Base-by-base conservation (phyloP, 2,113 vertebrate species). In the Alethe diademata region DNA sequence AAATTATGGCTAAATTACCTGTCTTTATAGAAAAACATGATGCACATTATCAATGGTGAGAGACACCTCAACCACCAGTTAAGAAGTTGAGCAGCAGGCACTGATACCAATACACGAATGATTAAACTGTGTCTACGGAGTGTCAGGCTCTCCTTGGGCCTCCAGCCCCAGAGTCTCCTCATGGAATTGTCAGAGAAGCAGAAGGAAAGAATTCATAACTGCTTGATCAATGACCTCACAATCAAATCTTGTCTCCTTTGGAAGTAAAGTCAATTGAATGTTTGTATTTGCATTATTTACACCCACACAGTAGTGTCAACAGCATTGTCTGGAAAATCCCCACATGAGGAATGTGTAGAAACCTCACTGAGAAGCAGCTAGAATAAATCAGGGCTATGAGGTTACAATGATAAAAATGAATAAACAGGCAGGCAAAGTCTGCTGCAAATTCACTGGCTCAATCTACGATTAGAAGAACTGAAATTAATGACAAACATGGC, bases 261-360 rank as follows among this genome's bases (percentile, higher is more conserved):
- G 12, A 76, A 53, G 29, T 47, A 33, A 80, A 48, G 31, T 20
- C 28, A 73, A 38, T 0, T 10, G 58, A 14, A 54, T 10, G 31
- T 35, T 36, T 36, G 43, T 25, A 38, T 24, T 35, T 58, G 13
- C 17, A n/a, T 42, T 28, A 36, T 29, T 78, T 58, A 82, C 38
- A 67, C 0, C 3, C 40, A 31, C 11, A 33, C 8, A 72, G 24
- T 1, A 20, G 24, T 2, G 2, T n/a, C 12, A 64, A 79, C 12
- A 43, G 58, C 14, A 43, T 6, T 14, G 14, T 19, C 8, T 45
- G 35, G 38, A 31, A 91, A 71, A 40, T 5, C 8, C 6, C 24
- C 28, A 8, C 5, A 11, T 6, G 9, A 40, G 22, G 75, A 61
- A 53, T 2, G 2, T 11, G 33, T 29, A 67, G 36, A 64, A 69